Evolutionary conservation across 2,888 invertebrate genomes (phyloP).

Genomic region (Lasioglossum calceatum): DNA sequence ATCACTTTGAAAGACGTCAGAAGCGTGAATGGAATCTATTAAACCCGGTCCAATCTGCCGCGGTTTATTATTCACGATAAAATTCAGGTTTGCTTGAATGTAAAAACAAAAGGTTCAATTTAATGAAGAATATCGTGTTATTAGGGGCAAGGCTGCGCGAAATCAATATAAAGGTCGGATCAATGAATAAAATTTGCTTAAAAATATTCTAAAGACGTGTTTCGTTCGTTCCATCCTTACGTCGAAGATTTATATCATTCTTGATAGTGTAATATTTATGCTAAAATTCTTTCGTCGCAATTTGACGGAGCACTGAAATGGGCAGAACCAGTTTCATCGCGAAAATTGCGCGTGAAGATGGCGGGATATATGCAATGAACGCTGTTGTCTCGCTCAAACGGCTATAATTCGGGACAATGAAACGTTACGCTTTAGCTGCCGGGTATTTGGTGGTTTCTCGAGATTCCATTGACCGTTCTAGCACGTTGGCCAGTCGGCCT

Average conservation of each 20-base stretch:
- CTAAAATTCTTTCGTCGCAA: background rate
- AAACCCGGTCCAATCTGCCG: slow-evolving; percentile 29
- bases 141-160: background rate
- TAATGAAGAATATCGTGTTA: background rate
- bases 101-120: background rate
- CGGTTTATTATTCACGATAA: slow-evolving; percentile 52
- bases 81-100: background rate
- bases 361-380: slow-evolving; percentile 5
- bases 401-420: slow-evolving; percentile 43
- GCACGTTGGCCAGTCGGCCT: slow-evolving; percentile 68
- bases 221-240: background rate
- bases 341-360: slow-evolving; percentile 22
- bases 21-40: slow-evolving; percentile 45
- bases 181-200: background rate
- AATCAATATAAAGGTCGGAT: background rate
- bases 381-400: background rate
- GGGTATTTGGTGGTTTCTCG: slow-evolving; percentile 64
- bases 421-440: slow-evolving; percentile 52
- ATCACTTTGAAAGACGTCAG: slow-evolving; percentile 51
- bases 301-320: background rate
- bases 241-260: background rate
- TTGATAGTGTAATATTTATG: background rate
- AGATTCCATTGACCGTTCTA: slow-evolving; percentile 66
- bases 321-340: background rate
- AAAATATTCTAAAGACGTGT: background rate